These are phyloP conservation scores for Drosophila chauvacae DNA, from an alignment of 1,140 invertebrate genomes.

Conservation along the genomic window DNA sequence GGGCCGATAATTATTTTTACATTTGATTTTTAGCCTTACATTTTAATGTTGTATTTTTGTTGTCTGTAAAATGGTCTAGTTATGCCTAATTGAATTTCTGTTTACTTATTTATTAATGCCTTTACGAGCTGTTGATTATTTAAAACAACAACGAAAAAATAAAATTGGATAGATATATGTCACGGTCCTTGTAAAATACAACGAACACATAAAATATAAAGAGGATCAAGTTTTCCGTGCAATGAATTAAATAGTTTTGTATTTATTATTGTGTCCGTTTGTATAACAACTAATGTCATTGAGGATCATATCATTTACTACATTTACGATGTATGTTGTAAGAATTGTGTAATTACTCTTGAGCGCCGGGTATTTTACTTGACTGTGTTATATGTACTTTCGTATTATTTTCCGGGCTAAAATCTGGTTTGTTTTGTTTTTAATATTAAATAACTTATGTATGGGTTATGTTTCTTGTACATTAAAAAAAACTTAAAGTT, in stretches of 20 bases:
- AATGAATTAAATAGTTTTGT: background rate
- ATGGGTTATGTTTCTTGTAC: background rate
- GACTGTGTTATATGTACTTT: background rate
- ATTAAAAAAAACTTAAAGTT: background rate
- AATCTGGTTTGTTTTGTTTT: background rate
- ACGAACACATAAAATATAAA: background rate
- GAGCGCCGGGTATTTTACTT: background rate
- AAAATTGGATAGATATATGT: background rate
- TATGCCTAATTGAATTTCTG: conserved; percentile 1
- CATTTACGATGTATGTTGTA: background rate
- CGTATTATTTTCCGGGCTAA: background rate
- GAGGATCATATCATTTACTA: too few species aligned
- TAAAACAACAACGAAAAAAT: background rate
- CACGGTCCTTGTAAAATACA: background rate
- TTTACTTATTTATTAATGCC: background rate
- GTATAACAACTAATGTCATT: background rate
- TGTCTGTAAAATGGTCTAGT: conserved; percentile 5
- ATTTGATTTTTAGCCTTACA: conserved; percentile 6
- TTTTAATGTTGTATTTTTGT: conserved; percentile 13
- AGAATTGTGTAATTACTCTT: background rate
- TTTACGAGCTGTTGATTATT: background rate
- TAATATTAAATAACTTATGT: background rate
- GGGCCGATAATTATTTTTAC: background rate
- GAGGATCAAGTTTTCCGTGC: background rate
- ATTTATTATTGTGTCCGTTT: background rate